Conservation (phyloP, 2,888 invertebrate genomes). For the Drosophila picticornis region DNA sequence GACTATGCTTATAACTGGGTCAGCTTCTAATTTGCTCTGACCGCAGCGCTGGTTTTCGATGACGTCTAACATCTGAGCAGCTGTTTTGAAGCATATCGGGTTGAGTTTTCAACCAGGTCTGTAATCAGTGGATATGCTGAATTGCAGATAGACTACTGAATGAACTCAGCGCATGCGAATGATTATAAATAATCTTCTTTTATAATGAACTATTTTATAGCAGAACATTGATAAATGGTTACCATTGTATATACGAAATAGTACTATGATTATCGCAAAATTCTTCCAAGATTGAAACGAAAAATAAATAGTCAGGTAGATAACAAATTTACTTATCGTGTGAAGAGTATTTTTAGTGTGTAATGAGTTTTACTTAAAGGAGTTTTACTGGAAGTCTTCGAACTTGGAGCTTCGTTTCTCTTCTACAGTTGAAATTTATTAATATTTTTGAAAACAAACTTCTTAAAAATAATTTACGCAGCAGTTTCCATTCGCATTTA, state of each 20-base stretch:
- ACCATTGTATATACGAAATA: neutral
- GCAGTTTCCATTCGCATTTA: neutral
- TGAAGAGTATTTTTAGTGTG: neutral
- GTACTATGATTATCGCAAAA: neutral
- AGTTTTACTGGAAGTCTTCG: neutral
- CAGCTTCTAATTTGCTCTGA: slow-evolving; percentile 20
- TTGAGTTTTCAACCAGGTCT: neutral
- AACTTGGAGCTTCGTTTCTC: too few species aligned
- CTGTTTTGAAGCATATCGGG: too few species aligned
- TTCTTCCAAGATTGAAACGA: neutral
- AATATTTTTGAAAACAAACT: neutral
- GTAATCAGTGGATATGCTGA: neutral
- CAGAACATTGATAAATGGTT: neutral
- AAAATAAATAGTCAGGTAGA: neutral
- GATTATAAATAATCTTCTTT: neutral
- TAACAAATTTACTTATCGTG: neutral
- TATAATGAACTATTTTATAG: neutral
- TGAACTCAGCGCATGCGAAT: neutral
- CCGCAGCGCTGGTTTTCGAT: neutral
- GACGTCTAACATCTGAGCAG: slow-evolving; percentile 1
- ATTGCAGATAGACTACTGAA: neutral
- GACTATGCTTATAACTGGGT: slow-evolving; percentile 36
- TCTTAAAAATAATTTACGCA: neutral
- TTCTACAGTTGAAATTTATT: neutral
- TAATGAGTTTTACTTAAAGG: neutral